Evolutionary conservation across 1,140 invertebrate genomes (phyloP), one percentile per base, ranked within the genome.

Genomic region (Drosophila chauvacae): DNA sequence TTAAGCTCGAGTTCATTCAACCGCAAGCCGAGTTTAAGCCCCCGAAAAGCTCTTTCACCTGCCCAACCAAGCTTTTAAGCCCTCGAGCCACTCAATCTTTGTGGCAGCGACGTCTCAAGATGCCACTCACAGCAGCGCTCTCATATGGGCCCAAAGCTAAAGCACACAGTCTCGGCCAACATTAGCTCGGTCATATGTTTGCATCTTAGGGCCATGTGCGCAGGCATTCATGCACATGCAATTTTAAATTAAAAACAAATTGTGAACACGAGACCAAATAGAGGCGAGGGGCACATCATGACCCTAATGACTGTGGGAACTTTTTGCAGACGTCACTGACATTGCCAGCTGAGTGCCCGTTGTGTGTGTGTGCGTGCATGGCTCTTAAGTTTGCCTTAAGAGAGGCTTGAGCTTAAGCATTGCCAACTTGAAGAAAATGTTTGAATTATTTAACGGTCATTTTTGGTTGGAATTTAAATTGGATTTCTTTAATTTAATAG

Each of bases 221-320:
- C 5, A 16, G 37, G 26, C 20, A 56, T 37, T 18, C 41, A 76
- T 39, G 28, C 33, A 66, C 41, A 56, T 66, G 53, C 60, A 75
- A 10, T 62, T 45, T 70, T 65, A 60, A 81, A 62, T 81, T 55
- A 71, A 51, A 86, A 65, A 80, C 84, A 74, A 87, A 88, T 80
- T 77, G 85, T 80, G 73, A 87, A 68, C 85, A 90, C 84, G 85
- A 87, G 84, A 70, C 85, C 50, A 59, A 76, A 61, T 65, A 72
- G 20, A 39, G 71, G 53, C 55, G 44, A 75, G 61, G 73, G 77
- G 50, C 44, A 61, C 48, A 53, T 76, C 76, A 60, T 79, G 75
- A 84, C 84, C 84, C 68, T 87, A 87, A 87, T 87, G 84, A 84
- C 64, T 80, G 84, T 87, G 84, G 86, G 84, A 87, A 87, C 69